Base-by-base conservation (phyloP, 2,797 vertebrate species). In the Alca torda region DNA sequence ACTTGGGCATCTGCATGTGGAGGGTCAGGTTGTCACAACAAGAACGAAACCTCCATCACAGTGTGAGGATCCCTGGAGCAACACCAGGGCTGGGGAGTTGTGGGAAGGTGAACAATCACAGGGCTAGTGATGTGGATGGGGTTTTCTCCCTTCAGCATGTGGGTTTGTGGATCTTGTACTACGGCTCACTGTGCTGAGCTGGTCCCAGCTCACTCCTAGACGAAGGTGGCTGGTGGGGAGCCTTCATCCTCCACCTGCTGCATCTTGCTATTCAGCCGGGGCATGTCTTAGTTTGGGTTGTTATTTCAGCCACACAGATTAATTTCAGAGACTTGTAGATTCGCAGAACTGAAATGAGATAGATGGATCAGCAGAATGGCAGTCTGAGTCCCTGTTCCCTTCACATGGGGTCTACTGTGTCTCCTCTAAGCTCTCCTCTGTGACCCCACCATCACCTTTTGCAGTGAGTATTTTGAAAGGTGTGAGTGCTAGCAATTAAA, bases 61-160 rank as follows among this genome's bases (percentile, higher is more conserved):
- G 19, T 30, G 37, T 33, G 25, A 79, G 37, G 21, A 37, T 43
- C 33, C 30, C 24, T 35, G 43, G 37, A 93, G 78, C 37, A 81
- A 51, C 24, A 12, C 5, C 3, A 2, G 11, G 13, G 4, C 63
- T 87, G 54, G 18, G 18, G 11, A 20, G 8, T 20, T 16, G 13
- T 26, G 28, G 56, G 10, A n/a, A 77, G 11, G 4, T 6, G 8
- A 56, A 39, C 6, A 39, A 43, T 33, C n/a, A 33, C n/a, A 59
- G 61, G 33, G 56, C 25, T 56, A 24, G 35, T 16, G 3, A 16
- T 14, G 31, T 1, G 23, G 39, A 25, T 18, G 28, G 39, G 4
- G 5, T 63, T 87, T 93, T 83, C 26, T 81, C 23, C 25, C 30
- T 56, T 43, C n/a, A n/a, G 0, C 4, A 4, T 0, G 0, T 1